Percentiles rank a stretch among this genome's conserved stretches.
Evolutionary conservation across 2,888 invertebrate species (phyloP).

Genomic region (Sarcophaga rosellei): DNA sequence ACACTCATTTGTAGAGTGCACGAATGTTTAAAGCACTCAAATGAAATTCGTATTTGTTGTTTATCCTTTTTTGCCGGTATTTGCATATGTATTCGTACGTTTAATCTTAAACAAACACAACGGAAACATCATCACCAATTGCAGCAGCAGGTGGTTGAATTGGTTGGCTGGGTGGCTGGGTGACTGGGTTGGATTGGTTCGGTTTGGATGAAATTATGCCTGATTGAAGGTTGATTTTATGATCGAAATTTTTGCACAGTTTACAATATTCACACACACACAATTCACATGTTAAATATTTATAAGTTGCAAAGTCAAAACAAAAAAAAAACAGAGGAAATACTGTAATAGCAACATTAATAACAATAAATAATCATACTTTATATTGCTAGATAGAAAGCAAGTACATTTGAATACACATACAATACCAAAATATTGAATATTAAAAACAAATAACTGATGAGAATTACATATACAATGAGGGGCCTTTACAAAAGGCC

Average conservation of each 20-base stretch:
- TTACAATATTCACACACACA: not conserved
- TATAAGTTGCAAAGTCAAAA: constrained; percentile 46
- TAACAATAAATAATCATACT: not conserved
- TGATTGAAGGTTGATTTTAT: constrained; percentile 47
- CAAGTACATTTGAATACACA: not conserved
- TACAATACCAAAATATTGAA: too few relatives aligned
- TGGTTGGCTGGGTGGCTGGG: not conserved
- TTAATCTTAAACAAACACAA: constrained; percentile 54
- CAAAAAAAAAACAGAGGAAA: too few relatives aligned
- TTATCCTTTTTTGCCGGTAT: not conserved
- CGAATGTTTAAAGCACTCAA: not conserved
- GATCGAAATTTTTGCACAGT: constrained; percentile 53
- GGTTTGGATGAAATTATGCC: constrained; percentile 14
- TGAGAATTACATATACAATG: not conserved
- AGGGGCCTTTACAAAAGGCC: not conserved
- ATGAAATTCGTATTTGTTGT: too few relatives aligned
- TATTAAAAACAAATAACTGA: not conserved
- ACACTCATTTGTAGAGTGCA: not conserved
- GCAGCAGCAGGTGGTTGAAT: constrained; percentile 46
- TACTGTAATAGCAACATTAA: constrained; percentile 5
- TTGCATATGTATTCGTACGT: constrained; percentile 4
- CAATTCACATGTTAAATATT: constrained; percentile 62
- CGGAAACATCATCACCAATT: not conserved
- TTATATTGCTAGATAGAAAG: not conserved
- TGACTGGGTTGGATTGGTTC: not conserved